Conservation (phyloP, 2,797 vertebrate species). For the Luscinia luscinia region DNA sequence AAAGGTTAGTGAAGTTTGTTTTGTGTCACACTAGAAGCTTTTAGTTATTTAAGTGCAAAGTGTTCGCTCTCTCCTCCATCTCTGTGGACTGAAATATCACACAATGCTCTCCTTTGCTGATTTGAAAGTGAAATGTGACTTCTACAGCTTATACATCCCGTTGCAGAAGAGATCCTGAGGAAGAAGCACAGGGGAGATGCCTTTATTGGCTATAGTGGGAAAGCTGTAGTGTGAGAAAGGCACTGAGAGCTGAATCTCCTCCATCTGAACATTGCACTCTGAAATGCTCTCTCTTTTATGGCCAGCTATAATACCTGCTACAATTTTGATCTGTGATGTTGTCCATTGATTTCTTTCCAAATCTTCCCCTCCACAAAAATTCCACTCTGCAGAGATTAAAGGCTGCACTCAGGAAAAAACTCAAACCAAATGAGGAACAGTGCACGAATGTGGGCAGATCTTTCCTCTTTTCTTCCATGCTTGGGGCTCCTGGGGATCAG, state of each 20-base stretch:
- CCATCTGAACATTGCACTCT: neutral
- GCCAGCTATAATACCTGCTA: neutral
- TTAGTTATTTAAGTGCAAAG: constrained; percentile 31
- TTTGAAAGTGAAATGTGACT: neutral
- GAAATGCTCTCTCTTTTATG: neutral
- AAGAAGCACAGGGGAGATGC: neutral
- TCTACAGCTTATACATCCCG: neutral
- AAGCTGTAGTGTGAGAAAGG: neutral
- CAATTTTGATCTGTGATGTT: constrained; percentile 23
- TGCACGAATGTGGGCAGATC: neutral
- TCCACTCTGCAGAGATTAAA: constrained; percentile 41
- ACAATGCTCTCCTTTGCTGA: neutral
- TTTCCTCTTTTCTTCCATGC: neutral
- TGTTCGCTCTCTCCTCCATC: neutral
- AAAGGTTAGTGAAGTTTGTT: constrained; percentile 64
- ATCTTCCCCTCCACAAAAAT: constrained; percentile 24
- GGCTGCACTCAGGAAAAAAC: neutral
- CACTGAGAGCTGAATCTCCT: neutral
- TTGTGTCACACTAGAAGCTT: constrained; percentile 54
- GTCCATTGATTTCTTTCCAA: constrained; percentile 20
- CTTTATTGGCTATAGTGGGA: neutral
- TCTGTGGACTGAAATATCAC: constrained; percentile 2
- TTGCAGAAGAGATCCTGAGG: neutral
- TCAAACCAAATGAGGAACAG: constrained; percentile 9
- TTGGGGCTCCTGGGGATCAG: neutral